Conservation (phyloP, 2,797 vertebrate genomes). For the Pangasius krempfi region DNA sequence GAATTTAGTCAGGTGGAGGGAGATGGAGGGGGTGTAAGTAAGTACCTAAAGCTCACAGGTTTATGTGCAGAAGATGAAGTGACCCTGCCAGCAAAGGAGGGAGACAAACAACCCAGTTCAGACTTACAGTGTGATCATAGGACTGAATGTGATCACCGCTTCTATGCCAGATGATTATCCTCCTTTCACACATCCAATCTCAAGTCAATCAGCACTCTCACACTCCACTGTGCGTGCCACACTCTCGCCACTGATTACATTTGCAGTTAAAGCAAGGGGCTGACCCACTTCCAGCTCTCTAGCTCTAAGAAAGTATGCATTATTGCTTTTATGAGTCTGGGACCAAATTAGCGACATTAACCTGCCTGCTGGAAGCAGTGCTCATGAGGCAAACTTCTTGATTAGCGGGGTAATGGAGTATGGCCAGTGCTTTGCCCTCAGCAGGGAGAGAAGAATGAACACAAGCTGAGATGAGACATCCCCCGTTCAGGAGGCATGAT, state of each 20-base stretch:
- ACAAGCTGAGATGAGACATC: slow-evolving; percentile 31
- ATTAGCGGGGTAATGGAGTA: slow-evolving; percentile 35
- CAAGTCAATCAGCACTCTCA: slow-evolving; percentile 31
- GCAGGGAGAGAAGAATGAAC: slow-evolving; percentile 49
- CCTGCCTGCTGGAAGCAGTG: slow-evolving; percentile 39
- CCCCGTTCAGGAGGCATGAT: slow-evolving; percentile 25
- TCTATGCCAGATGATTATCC: slow-evolving; percentile 44
- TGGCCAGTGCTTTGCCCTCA: slow-evolving; percentile 35
- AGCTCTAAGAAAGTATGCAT: slow-evolving; percentile 42
- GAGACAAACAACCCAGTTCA: slow-evolving; percentile 3
- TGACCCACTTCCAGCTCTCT: slow-evolving; percentile 41
- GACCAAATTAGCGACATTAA: slow-evolving; percentile 44
- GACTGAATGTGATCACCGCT: slow-evolving; percentile 40
- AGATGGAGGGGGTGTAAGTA: not conserved
- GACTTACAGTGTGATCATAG: slow-evolving; percentile 3
- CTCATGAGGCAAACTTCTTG: slow-evolving; percentile 40
- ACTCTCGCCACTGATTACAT: slow-evolving; percentile 45
- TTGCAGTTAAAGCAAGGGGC: slow-evolving; percentile 23
- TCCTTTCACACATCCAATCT: slow-evolving; percentile 41
- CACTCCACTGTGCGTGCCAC: slow-evolving; percentile 7
- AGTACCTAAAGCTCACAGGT: slow-evolving; percentile 7
- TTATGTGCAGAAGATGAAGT: slow-evolving; percentile 1
- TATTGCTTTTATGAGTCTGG: slow-evolving; percentile 41
- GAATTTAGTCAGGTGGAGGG: slow-evolving; percentile 13
- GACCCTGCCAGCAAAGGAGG: not conserved